These are phyloP conservation scores for Danionella dracula DNA, from an alignment of 2,797 vertebrate genomes.

Conservation along the genomic window DNA sequence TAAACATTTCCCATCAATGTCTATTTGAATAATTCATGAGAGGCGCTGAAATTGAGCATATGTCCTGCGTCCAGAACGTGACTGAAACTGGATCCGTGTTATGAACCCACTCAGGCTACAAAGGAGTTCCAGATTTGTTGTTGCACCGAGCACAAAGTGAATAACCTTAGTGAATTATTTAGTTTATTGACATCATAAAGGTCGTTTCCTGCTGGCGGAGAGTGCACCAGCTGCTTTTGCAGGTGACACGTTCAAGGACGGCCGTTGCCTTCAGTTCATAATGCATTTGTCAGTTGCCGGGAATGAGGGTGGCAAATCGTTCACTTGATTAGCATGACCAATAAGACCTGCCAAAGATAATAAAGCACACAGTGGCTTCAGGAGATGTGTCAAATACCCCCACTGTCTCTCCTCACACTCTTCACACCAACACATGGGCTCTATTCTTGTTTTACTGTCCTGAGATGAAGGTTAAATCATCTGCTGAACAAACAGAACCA, in stretches of 20 bases:
- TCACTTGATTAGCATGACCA: constrained; percentile 78
- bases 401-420: constrained; percentile 18
- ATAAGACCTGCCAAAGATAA: constrained; percentile 79
- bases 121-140: constrained; percentile 63
- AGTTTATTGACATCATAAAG: constrained; percentile 82
- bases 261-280: constrained; percentile 71
- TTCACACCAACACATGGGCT: constrained; percentile 12
- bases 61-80: background rate
- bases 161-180: constrained; percentile 84
- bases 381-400: constrained; percentile 78
- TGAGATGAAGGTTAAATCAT: constrained; percentile 77
- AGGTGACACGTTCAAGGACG: constrained; percentile 76
- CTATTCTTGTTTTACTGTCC: constrained; percentile 74
- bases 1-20: constrained; percentile 13
- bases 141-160: constrained; percentile 62
- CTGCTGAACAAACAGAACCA: constrained; percentile 75
- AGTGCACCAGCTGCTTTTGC: constrained; percentile 67
- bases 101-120: constrained; percentile 17
- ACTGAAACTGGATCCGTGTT: background rate
- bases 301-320: constrained; percentile 66
- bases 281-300: constrained; percentile 76
- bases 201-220: constrained; percentile 74
- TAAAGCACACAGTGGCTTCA: constrained; percentile 76
- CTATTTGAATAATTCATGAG: constrained; percentile 20
- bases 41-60: background rate